A percentile compares a stretch with the other conserved stretches of the same genome.
Evolutionary conservation across 2,113 vertebrate species (phyloP).

Genomic region (Daubentonia madagascariensis): DNA sequence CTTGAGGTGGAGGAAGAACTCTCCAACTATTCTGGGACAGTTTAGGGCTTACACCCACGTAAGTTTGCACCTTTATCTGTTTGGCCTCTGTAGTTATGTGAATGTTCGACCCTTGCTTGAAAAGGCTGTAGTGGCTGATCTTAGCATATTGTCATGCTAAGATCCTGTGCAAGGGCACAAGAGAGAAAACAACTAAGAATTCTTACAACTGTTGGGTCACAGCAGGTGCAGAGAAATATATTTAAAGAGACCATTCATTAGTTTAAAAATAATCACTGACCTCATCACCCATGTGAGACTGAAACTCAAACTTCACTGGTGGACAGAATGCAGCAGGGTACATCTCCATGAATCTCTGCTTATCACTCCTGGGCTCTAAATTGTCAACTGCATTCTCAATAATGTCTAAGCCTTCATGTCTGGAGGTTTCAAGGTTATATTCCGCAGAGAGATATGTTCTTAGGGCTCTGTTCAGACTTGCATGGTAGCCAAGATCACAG

Average conservation of each 20-base stretch:
- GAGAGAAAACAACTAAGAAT: not conserved
- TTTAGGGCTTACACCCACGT: not conserved
- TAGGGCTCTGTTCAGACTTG: slow-evolving; percentile 95
- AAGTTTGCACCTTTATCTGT: not conserved
- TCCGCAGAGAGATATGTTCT: slow-evolving; percentile 98
- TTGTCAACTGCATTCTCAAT: slow-evolving; percentile 99
- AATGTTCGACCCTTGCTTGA: not conserved
- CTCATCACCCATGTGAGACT: slow-evolving; percentile 98
- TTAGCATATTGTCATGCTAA: not conserved
- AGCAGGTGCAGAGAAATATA: not conserved
- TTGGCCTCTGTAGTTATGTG: not conserved
- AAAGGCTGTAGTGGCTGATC: not conserved
- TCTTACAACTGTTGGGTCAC: not conserved
- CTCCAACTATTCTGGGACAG: not conserved
- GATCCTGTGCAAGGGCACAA: not conserved
- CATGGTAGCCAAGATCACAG: slow-evolving; percentile 97
- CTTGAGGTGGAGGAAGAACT: not conserved
- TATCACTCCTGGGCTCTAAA: slow-evolving; percentile 95
- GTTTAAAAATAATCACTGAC: slow-evolving; percentile 82
- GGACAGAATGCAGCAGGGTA: slow-evolving; percentile 96
- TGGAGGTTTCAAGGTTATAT: slow-evolving; percentile 98
- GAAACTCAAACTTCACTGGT: slow-evolving; percentile 97
- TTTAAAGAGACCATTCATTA: not conserved
- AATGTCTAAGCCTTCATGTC: slow-evolving; percentile 97
- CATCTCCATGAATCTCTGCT: slow-evolving; percentile 99